Conservation (phyloP, 1,140 invertebrate genomes). For the Brachionus sp. region DNA sequence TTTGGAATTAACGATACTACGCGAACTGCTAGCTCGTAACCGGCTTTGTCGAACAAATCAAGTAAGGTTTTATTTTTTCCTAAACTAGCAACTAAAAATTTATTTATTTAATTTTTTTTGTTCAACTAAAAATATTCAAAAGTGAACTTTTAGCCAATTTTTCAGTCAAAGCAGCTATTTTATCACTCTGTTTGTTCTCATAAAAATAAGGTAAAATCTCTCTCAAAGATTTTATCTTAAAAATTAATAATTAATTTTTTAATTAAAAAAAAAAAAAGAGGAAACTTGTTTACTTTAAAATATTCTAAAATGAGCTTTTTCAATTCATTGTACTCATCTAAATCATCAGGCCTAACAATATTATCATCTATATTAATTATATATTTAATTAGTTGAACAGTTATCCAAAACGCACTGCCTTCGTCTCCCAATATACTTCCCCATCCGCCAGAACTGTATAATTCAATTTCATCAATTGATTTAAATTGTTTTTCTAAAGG, state of each 20-base stretch:
- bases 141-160: slow-evolving; percentile 25
- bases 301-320: neutral
- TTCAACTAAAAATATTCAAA: neutral
- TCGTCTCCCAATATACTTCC: slow-evolving; percentile 90
- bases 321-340: neutral
- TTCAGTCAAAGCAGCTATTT: slow-evolving; percentile 36
- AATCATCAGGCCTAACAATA: neutral
- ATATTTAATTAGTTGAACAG: slow-evolving; percentile 74
- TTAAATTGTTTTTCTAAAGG: slow-evolving; percentile 53
- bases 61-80: slow-evolving; percentile 17
- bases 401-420: slow-evolving; percentile 74
- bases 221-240: slow-evolving; percentile 28
- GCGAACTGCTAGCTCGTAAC: neutral
- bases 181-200: neutral
- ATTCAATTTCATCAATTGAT: slow-evolving; percentile 34
- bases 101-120: neutral
- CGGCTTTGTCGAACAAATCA: slow-evolving; percentile 34
- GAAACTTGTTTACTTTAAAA: slow-evolving; percentile 17
- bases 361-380: slow-evolving; percentile 22
- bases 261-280: neutral
- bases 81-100: neutral
- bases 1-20: neutral
- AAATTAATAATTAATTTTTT: neutral
- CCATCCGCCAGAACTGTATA: slow-evolving; percentile 73
- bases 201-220: slow-evolving; percentile 43